Percentiles rank a stretch among this genome's conserved stretches.
These are phyloP conservation scores for Perodicticus potto DNA, from an alignment of 2,797 vertebrate species.

Conservation along the genomic window DNA sequence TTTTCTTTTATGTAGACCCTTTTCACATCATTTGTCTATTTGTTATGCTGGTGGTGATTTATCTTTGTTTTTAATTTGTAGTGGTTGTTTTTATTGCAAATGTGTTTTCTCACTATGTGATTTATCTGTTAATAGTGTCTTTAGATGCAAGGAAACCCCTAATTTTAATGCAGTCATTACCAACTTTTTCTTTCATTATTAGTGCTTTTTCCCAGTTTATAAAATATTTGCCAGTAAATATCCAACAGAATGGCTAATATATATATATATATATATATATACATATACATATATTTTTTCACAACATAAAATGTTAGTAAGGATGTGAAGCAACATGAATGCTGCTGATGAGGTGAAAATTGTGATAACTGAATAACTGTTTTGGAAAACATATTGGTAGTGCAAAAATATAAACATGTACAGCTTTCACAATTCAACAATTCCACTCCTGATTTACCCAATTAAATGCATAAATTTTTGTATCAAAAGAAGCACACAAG, in stretches of 20 bases:
- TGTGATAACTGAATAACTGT: neutral
- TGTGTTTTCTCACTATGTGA: neutral
- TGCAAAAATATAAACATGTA: neutral
- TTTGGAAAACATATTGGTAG: neutral
- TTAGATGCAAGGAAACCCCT: neutral
- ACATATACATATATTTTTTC: neutral
- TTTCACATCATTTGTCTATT: neutral
- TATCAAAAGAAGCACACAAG: neutral
- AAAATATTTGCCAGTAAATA: neutral
- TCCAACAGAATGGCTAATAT: neutral
- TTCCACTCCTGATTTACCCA: neutral
- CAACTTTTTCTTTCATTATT: neutral
- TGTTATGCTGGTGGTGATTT: neutral
- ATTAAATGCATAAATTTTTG: neutral
- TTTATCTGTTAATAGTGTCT: neutral
- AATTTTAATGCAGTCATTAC: conserved; percentile 3
- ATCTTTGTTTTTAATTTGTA: too few species aligned
- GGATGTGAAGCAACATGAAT: neutral
- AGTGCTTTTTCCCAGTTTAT: neutral
- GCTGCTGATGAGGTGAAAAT: neutral
- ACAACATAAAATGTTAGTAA: neutral
- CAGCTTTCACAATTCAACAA: neutral
- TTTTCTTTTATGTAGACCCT: neutral
- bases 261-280: neutral
- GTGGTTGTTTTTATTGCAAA: neutral